Percentiles rank a stretch among this genome's conserved stretches.
Evolutionary conservation across 2,797 vertebrate genomes (phyloP).

Genomic region (Trachops cirrhosus): DNA sequence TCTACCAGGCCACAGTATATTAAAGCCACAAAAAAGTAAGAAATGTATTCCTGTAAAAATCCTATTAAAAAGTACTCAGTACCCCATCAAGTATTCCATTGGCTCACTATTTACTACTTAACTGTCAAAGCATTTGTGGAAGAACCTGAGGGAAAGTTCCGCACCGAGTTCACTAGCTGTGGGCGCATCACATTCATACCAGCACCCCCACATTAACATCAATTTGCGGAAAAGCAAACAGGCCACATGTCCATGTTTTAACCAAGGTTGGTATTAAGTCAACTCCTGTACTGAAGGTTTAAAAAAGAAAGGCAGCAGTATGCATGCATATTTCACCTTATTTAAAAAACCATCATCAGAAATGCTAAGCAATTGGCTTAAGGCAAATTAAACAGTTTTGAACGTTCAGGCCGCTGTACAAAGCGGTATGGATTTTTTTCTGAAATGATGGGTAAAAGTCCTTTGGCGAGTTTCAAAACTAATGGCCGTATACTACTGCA

Average conservation of each 20-base stretch:
- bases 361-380: not conserved
- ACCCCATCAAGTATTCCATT: not conserved
- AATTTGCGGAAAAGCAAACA: conserved; percentile 32
- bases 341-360: not conserved
- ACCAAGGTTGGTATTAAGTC: not conserved
- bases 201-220: not conserved
- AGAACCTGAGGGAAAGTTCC: not conserved
- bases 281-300: not conserved
- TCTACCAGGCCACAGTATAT: not conserved
- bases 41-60: not conserved
- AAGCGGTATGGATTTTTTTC: not conserved
- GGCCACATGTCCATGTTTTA: not conserved
- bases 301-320: not conserved
- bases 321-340: not conserved
- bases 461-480: conserved; percentile 48
- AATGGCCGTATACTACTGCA: not conserved
- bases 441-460: not conserved
- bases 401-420: not conserved
- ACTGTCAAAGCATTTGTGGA: not conserved
- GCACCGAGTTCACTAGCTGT: not conserved
- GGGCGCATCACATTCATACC: not conserved
- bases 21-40: not conserved
- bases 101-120: not conserved
- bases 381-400: conserved; percentile 12
- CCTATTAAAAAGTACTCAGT: not conserved